phyloP scores from a whole-genome alignment of 2,113 vertebrate species.

The Clarias macrocephalus region DNA sequence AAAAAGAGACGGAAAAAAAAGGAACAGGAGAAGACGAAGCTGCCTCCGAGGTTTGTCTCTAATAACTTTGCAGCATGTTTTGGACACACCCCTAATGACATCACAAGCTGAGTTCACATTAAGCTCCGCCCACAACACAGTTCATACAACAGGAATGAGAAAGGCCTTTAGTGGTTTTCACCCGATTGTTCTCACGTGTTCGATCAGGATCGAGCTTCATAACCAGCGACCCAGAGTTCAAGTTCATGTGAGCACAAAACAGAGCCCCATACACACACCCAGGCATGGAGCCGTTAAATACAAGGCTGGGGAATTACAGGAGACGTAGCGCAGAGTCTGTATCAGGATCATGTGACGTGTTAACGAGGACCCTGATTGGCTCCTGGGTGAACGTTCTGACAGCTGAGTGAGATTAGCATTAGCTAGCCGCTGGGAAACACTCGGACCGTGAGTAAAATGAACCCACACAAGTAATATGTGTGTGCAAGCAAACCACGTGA shows the following conservation, averaged over 20 bases:
- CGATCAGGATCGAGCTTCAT: background rate
- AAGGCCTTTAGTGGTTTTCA: background rate
- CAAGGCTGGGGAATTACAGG: background rate
- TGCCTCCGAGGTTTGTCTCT: too few relatives aligned
- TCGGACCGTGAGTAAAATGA: background rate
- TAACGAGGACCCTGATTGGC: background rate
- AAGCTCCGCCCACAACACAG: background rate
- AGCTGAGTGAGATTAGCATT: background rate
- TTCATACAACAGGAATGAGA: background rate
- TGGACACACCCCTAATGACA: too few relatives aligned
- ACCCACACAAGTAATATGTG: background rate
- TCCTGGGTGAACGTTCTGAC: background rate
- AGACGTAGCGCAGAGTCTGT: background rate
- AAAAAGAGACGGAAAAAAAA: too few relatives aligned
- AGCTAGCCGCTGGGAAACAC: background rate
- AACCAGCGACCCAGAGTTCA: too few relatives aligned
- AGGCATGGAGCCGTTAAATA: background rate
- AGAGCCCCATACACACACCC: too few relatives aligned
- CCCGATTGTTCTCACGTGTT: background rate
- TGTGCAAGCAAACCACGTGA: background rate
- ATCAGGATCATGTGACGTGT: background rate
- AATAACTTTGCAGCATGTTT: too few relatives aligned
- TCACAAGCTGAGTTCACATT: too few relatives aligned
- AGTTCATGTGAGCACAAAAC: background rate
- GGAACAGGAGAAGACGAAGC: too few relatives aligned